Percentiles rank a stretch among this genome's conserved stretches.
phyloP scores from a whole-genome alignment of 2,113 vertebrate species.

The Atherinomorus stipes region DNA sequence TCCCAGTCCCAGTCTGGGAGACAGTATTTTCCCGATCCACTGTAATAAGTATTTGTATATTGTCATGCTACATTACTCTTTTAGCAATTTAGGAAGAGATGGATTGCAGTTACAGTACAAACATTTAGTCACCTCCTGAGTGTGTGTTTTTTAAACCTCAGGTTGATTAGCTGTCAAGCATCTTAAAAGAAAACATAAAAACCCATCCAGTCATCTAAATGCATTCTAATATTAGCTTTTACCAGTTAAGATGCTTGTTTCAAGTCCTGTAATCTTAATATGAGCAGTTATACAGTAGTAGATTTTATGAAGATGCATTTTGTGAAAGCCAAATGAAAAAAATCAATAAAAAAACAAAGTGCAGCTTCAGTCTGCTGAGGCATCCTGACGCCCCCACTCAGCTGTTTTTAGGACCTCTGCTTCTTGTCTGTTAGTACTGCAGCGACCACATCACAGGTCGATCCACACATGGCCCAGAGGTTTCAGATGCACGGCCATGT shows the following conservation, averaged over 20 bases:
- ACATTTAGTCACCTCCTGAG: too few species aligned
- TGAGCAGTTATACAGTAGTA: neutral
- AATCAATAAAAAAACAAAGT: neutral
- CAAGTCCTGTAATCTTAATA: neutral
- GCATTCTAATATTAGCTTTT: neutral
- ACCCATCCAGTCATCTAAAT: neutral
- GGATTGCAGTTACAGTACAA: too few species aligned
- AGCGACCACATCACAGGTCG: constrained; percentile 65
- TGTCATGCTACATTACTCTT: too few species aligned
- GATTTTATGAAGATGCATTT: neutral
- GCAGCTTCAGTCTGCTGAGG: constrained; percentile 7
- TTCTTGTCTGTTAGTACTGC: constrained; percentile 59
- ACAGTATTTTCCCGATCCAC: too few species aligned
- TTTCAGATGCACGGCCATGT: constrained; percentile 56
- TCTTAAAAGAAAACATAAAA: neutral
- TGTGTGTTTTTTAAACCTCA: too few species aligned
- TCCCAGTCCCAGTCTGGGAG: neutral
- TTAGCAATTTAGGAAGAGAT: too few species aligned
- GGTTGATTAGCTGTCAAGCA: too few species aligned
- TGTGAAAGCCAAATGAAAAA: neutral
- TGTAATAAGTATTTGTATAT: too few species aligned
- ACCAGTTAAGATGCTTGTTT: neutral
- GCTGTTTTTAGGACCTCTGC: constrained; percentile 50
- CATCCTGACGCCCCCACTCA: constrained; percentile 17
- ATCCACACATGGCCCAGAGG: constrained; percentile 63